phyloP scores from a whole-genome alignment of 1,140 invertebrate genomes.

The Drosophila equinoxialis region DNA sequence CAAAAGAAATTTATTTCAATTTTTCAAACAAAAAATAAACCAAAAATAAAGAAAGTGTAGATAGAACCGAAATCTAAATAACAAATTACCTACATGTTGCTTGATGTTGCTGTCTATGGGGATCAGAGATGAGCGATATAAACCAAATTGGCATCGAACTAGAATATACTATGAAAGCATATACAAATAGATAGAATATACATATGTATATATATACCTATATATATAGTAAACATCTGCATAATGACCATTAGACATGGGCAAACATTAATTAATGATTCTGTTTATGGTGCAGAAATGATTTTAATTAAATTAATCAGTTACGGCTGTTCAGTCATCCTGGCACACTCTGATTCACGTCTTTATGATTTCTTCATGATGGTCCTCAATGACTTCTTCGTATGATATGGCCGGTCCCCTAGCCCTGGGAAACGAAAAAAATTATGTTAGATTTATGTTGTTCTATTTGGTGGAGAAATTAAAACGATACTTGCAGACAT shows the following conservation, averaged over 20 bases:
- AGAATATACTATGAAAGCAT: constrained; percentile 40
- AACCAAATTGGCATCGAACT: constrained; percentile 12
- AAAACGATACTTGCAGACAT: constrained; percentile 42
- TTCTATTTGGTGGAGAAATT: constrained; percentile 3
- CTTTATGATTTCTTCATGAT: no score
- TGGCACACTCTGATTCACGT: constrained; percentile 49
- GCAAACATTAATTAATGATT: constrained; percentile 73
- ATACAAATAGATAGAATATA: constrained; percentile 27
- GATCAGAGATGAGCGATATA: constrained; percentile 10
- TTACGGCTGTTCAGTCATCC: constrained; percentile 72
- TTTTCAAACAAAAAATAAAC: constrained; percentile 62
- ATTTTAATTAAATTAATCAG: constrained; percentile 80
- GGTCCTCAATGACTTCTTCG: neutral
- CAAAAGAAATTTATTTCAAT: constrained; percentile 71
- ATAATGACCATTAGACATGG: constrained; percentile 51
- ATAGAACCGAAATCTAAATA: constrained; percentile 33
- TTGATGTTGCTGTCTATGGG: constrained; percentile 29
- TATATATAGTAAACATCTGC: constrained; percentile 29
- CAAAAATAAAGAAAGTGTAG: constrained; percentile 25
- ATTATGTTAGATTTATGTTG: constrained; percentile 3
- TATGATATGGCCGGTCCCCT: neutral
- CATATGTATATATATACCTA: constrained; percentile 26
- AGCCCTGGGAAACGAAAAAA: neutral
- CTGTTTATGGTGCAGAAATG: constrained; percentile 77
- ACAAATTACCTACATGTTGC: constrained; percentile 69